Evolutionary conservation across 64 coral and sea anemone species (phyloP).

Genomic region (Montipora capricornis): DNA sequence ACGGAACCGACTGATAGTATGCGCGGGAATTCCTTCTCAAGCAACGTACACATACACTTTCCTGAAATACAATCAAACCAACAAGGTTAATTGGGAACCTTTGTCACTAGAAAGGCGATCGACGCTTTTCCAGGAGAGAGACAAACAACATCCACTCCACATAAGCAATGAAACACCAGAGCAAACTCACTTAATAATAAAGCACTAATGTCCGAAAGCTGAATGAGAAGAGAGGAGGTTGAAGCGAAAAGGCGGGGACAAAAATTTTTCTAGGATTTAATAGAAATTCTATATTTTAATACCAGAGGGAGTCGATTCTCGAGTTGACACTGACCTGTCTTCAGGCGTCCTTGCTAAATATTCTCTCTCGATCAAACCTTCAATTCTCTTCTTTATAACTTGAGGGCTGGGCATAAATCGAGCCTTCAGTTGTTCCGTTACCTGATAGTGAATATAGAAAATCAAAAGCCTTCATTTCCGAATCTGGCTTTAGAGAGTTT

Average conservation of each 20-base stretch:
- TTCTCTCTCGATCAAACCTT: conserved; percentile 98
- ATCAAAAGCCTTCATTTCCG: neutral
- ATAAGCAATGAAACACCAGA: too few relatives aligned
- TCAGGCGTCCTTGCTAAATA: conserved; percentile 96
- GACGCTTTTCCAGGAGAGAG: neutral
- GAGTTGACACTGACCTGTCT: conserved; percentile 77
- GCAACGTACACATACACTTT: conserved; percentile 92
- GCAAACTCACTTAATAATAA: too few relatives aligned
- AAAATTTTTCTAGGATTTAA: too few relatives aligned
- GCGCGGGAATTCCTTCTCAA: conserved; percentile 28
- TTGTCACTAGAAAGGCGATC: neutral
- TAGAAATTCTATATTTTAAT: too few relatives aligned
- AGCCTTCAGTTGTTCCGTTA: conserved; percentile 93
- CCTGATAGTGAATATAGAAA: conserved; percentile 26
- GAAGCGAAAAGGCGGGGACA: too few relatives aligned
- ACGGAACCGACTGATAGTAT: neutral
- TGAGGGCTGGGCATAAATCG: conserved; percentile 97
- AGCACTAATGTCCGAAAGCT: too few relatives aligned
- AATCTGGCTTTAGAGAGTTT: too few relatives aligned
- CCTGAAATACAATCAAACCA: conserved; percentile 17
- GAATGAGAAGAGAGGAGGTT: too few relatives aligned
- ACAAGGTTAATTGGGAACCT: too few relatives aligned
- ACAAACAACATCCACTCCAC: too few relatives aligned
- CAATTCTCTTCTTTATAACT: conserved; percentile 99
- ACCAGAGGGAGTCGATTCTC: too few relatives aligned